Conservation (phyloP, 2,888 invertebrate species). For the Drosophila demipolita region DNA sequence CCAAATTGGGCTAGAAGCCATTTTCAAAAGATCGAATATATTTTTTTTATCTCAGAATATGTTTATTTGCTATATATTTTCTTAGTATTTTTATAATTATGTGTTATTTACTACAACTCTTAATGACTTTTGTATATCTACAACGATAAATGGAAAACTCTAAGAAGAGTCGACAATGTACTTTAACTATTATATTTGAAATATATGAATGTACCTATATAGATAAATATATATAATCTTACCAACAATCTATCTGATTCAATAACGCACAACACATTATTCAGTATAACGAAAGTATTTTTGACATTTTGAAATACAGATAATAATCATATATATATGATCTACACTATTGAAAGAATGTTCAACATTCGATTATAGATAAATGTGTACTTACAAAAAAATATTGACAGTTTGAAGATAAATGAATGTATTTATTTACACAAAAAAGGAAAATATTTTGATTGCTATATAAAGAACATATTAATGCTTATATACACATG, state of each 20-base stretch:
- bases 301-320: background rate
- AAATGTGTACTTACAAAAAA: conserved; percentile 3
- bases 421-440: conserved; percentile 4
- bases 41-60: conserved; percentile 30
- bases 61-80: conserved; percentile 25
- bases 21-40: conserved; percentile 1
- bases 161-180: conserved; percentile 42
- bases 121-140: conserved; percentile 31
- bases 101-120: conserved; percentile 22
- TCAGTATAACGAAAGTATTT: background rate
- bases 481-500: conserved; percentile 3
- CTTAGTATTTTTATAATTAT: conserved; percentile 31
- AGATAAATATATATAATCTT: conserved; percentile 3
- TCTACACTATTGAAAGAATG: background rate
- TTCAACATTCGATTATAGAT: background rate
- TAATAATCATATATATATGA: background rate
- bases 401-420: conserved; percentile 6
- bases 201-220: conserved; percentile 18
- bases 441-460: background rate
- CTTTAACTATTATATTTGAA: conserved; percentile 45
- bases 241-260: background rate
- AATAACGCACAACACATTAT: background rate
- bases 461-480: background rate
- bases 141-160: conserved; percentile 20
- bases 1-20: conserved; percentile 21